These are phyloP conservation scores for Drosophila kikkawai DNA, from an alignment of 1,140 invertebrate species.

Conservation along the genomic window DNA sequence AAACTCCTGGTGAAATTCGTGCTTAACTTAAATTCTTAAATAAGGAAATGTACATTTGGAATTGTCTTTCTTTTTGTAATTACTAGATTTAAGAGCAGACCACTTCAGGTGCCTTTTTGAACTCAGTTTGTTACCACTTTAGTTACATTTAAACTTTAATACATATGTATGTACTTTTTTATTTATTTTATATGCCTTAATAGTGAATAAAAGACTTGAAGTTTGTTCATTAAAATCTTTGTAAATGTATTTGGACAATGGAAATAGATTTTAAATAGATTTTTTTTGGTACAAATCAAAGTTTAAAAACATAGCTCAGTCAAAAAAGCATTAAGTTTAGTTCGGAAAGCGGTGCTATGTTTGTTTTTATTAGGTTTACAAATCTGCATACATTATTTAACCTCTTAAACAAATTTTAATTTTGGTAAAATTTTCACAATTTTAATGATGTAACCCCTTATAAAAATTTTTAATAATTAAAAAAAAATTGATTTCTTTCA, in stretches of 20 bases:
- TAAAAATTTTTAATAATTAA: no score
- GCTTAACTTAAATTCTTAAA: not conserved
- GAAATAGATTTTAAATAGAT: no score
- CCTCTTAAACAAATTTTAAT: no score
- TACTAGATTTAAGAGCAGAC: not conserved
- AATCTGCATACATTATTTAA: no score
- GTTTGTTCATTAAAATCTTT: conserved; percentile 31
- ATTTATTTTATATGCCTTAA: conserved; percentile 56
- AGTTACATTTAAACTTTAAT: conserved; percentile 4
- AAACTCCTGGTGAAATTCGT: conserved; percentile 46
- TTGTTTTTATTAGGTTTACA: no score
- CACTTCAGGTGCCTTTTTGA: conserved; percentile 3
- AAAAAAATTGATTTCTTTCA: no score
- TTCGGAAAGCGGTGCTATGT: no score
- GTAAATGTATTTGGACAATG: conserved; percentile 11
- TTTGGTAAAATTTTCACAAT: no score
- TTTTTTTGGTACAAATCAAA: no score
- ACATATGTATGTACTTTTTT: conserved; percentile 13
- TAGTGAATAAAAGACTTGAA: conserved; percentile 48
- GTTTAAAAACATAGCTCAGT: no score
- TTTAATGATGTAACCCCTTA: no score
- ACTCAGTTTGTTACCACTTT: not conserved
- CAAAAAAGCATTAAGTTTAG: no score
- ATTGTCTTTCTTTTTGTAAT: not conserved
- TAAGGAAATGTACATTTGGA: not conserved